phyloP scores from a whole-genome alignment of 2,888 invertebrate species.

The Chloroclystis v-ata region DNA sequence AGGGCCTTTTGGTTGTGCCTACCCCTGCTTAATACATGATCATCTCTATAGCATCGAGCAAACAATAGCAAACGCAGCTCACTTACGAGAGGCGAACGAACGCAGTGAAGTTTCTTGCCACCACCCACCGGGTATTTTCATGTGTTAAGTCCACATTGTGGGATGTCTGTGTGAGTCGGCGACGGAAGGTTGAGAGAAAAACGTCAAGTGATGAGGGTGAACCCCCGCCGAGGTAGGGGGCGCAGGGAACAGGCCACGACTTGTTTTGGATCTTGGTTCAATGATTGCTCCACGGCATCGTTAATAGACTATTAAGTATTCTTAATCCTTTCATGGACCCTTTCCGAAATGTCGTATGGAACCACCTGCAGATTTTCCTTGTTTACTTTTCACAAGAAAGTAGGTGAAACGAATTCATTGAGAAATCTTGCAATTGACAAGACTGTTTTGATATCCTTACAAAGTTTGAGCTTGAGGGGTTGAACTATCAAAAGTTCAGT shows the following conservation, averaged over 20 bases:
- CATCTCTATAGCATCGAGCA: slow-evolving; percentile 32
- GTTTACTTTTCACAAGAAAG: not conserved
- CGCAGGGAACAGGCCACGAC: slow-evolving; percentile 27
- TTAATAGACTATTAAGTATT: slow-evolving; percentile 30
- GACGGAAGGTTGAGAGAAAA: slow-evolving; percentile 44
- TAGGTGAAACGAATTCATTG: not conserved
- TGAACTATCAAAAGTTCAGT: slow-evolving; percentile 59
- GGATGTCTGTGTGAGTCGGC: slow-evolving; percentile 36
- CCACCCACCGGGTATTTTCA: slow-evolving; percentile 40
- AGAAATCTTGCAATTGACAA: slow-evolving; percentile 28
- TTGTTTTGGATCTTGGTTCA: slow-evolving; percentile 59
- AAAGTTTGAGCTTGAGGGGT: slow-evolving; percentile 44
- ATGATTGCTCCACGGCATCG: slow-evolving; percentile 53
- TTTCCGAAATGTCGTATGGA: not conserved
- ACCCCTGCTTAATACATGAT: slow-evolving; percentile 16
- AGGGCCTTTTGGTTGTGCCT: too few relatives aligned
- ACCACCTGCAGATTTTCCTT: not conserved
- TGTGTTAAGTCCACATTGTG: slow-evolving; percentile 39
- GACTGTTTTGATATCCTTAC: slow-evolving; percentile 27
- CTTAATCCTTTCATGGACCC: not conserved
- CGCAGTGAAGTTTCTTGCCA: slow-evolving; percentile 53
- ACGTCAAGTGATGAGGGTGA: slow-evolving; percentile 52
- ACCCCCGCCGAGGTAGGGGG: slow-evolving; percentile 26
- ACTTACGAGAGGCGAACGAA: slow-evolving; percentile 53
- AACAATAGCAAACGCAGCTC: slow-evolving; percentile 40